Evolutionary conservation across 2,888 invertebrate species (phyloP), one percentile per base, ranked within the genome.

Genomic region (Apodemia duryi): DNA sequence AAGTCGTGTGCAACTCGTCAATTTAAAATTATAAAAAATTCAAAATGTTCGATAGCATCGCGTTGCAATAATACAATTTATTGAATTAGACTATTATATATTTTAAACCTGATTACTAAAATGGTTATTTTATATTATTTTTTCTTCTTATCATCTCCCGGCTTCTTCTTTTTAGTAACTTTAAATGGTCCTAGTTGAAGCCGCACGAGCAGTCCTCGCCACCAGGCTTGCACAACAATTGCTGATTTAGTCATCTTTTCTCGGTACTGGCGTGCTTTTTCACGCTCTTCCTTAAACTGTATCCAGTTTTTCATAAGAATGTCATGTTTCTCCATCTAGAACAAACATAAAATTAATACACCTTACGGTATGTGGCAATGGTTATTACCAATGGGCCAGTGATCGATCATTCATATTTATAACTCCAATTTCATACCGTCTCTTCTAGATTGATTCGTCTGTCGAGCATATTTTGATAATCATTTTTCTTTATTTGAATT

Each of bases 191-290:
- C 91, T 1, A 91, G 78, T 61, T 84, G 76, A n/a, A 75, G 76
- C 2, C 91, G 81, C 0, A 90, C 91, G 2, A 90, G 76, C 29
- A 90, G 63, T 0, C 91, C 91, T 13, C 91, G 82, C 91, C 91
- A 91, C 91, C 91, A 91, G 10, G 89, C 84, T 68, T 91, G 91
- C 51, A 89, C 85, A 1, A 71, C 74, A 4, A 81, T 73, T 0
- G 91, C 90, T 0, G 86, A 82, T 0, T 75, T 80, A 4, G 69
- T 75, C 89, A 90, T 90, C 70, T 78, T 83, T 61, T 82, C 78
- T 0, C 73, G 70, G 68, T 88, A 87, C 4, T 57, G 67, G 0
- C 85, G 79, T 1, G 75, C 80, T 61, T 74, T 78, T 67, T 86
- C 87, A 0, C 91, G 84, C 28, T 79, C 82, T 1, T 81, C 77